Base-by-base conservation (phyloP, 2,113 vertebrate genomes). In the Melanocharis versteri region DNA sequence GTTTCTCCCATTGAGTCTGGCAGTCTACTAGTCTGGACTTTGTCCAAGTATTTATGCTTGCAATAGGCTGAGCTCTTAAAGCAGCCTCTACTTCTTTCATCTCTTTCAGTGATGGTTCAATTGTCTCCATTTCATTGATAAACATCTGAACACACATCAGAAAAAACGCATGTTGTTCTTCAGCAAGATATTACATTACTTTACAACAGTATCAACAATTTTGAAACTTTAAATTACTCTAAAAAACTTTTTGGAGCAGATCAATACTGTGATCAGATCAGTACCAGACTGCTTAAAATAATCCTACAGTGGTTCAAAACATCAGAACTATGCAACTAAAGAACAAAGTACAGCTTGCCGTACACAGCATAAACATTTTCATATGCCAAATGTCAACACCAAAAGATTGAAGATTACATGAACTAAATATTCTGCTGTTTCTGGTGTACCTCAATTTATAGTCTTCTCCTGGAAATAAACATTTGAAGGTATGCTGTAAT, bases 71-170 rank as follows among this genome's bases (percentile, higher is more conserved):
- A 51, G 91, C 91, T 97, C 97, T 98, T 69, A 99, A 96, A 31
- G 94, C 89, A 10, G 96, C 90, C 60, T 99, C 98, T n/a, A 98
- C 80, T 94, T 99, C 99, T 60, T 96, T 98, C 98, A 99, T 98
- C 95, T 98, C 98, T 97, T 98, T 99, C 94, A 99, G 88, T 27
- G 98, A 98, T 20, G 98, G 97, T 83, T 99, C 99, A 84, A 98
- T 92, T 6, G 96, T 97, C 86, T 98, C 98, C 82, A 99, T 98
- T 94, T 99, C 98, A 82, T 96, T 98, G 71, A 98, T 96, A 87
- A 98, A 97, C 56, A 97, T 93, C 99, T 99, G 94, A 94, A 96
- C 62, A 94, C 15, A 94, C 7, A 94, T 58, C 50, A 95, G 7
- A 97, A 18, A 94, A 95, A 64, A 79, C 4, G 1, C 58, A 58